Conservation (phyloP, 2,888 invertebrate genomes). For the Chymomyza procnemis region DNA sequence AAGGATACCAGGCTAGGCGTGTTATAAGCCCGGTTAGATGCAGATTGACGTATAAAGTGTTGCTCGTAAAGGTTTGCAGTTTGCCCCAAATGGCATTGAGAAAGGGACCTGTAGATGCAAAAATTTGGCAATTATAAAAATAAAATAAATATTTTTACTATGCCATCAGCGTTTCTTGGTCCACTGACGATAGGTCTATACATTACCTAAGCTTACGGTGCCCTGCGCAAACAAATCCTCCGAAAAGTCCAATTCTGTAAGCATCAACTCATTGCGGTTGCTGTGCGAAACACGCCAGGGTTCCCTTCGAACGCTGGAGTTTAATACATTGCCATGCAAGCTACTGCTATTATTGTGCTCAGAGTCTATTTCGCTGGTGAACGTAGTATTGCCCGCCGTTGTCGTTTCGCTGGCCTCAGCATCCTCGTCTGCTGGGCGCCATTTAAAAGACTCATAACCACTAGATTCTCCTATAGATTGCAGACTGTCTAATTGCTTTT, state of each 20-base stretch:
- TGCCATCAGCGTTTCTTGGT: not conserved
- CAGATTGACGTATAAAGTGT: conserved; percentile 90
- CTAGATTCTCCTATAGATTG: conserved; percentile 86
- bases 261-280: conserved; percentile 69
- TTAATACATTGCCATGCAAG: conserved; percentile 19
- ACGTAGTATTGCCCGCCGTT: conserved; percentile 17
- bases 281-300: conserved; percentile 75
- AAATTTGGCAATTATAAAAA: not conserved
- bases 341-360: conserved; percentile 62
- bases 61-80: conserved; percentile 89
- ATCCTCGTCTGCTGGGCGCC: conserved; percentile 81
- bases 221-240: conserved; percentile 79
- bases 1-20: conserved; percentile 91
- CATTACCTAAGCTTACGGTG: conserved; percentile 77
- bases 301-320: conserved; percentile 51
- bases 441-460: conserved; percentile 87
- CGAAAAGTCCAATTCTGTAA: conserved; percentile 78
- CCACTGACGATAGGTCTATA: too few relatives aligned
- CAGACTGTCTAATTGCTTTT: conserved; percentile 81
- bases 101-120: conserved; percentile 83
- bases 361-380: conserved; percentile 60
- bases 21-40: conserved; percentile 92
- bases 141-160: not conserved
- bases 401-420: conserved; percentile 45
- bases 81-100: conserved; percentile 89